Percentiles rank a stretch among this genome's conserved stretches.
Conservation (phyloP, 2,888 invertebrate genomes). For the Stenotaenia linearis region DNA sequence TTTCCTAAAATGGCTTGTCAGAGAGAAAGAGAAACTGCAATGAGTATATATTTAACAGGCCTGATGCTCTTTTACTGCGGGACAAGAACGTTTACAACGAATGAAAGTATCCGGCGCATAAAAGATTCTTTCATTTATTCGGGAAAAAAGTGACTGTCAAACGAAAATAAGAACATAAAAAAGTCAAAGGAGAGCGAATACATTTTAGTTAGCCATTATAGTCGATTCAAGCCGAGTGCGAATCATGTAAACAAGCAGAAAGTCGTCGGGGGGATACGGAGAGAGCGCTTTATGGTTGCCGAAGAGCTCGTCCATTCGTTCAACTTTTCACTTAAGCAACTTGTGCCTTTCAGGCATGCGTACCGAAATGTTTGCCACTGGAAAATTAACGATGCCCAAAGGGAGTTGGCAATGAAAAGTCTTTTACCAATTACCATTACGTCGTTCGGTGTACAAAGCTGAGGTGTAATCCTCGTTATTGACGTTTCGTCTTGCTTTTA, state of each 20-base stretch:
- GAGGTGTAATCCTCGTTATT: neutral
- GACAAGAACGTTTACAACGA: neutral
- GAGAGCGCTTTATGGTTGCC: neutral
- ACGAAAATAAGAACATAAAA: neutral
- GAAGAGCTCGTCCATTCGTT: slow-evolving; percentile 3
- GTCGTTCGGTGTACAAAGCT: neutral
- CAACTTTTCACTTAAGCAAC: slow-evolving; percentile 15
- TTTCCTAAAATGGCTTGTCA: slow-evolving; percentile 15
- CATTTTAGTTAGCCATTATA: neutral
- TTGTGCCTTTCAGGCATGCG: slow-evolving; percentile 3
- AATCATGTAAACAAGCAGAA: neutral
- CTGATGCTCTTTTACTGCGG: neutral
- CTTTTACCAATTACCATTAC: neutral
- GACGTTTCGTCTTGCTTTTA: neutral
- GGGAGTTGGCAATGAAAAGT: neutral
- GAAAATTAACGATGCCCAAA: neutral
- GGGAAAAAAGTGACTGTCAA: neutral
- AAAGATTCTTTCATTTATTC: neutral
- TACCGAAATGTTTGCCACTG: neutral
- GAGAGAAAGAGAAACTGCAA: neutral
- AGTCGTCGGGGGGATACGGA: neutral
- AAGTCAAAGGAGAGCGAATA: neutral
- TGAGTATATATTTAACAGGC: neutral
- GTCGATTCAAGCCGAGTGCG: neutral
- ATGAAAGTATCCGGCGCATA: neutral